Conservation (phyloP, 1,140 invertebrate species). For the Brachionus koreanus region DNA sequence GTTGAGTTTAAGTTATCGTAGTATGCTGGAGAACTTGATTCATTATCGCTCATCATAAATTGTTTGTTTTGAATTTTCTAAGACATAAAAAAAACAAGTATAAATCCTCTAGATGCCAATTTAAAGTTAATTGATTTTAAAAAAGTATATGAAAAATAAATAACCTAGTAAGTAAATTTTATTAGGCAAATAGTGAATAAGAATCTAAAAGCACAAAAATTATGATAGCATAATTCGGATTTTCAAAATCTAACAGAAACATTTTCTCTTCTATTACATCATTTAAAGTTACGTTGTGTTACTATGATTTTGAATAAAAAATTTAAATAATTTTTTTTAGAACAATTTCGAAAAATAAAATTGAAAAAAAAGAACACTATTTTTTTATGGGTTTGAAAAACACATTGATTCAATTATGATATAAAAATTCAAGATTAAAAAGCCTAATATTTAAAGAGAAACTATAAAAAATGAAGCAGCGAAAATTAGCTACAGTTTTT, state of each 20-base stretch:
- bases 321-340: neutral
- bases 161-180: neutral
- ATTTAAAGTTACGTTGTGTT: neutral
- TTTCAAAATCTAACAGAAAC: neutral
- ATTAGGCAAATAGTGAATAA: neutral
- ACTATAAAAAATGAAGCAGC: neutral
- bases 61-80: neutral
- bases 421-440: neutral
- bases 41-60: neutral
- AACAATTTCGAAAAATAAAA: neutral
- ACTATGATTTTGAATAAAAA: neutral
- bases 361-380: neutral
- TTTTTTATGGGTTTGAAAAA: neutral
- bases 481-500: neutral
- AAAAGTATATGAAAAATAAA: neutral
- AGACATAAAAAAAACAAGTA: neutral
- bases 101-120: neutral
- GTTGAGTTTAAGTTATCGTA: neutral
- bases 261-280: constrained; percentile 3
- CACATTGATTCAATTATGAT: neutral
- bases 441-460: neutral
- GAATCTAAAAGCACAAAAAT: neutral
- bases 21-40: neutral
- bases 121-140: neutral
- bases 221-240: neutral